Evolutionary conservation across 2,113 vertebrate genomes (phyloP), one percentile per base, ranked within the genome.

Genomic region (Tauraco erythrolophus): DNA sequence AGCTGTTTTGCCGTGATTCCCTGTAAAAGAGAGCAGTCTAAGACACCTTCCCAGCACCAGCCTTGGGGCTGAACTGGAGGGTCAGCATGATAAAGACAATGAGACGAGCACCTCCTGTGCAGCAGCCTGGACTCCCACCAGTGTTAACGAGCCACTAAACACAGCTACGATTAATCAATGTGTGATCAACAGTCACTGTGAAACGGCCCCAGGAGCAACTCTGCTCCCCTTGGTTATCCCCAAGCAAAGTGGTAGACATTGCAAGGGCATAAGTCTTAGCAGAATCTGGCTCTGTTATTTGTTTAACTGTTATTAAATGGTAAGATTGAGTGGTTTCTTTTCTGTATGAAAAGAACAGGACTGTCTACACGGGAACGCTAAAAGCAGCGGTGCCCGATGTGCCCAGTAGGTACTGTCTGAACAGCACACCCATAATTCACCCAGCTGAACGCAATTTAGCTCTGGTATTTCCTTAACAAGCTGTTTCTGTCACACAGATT

Each of bases 1-100:
- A 6, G 37, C 27, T 65, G 4, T 2, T 50, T 19, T 2, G 5
- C 19, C 6, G 3, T 0, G 1, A 6, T 1, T 41, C 11, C 58
- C 4, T 5, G 1, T 4, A n/a, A 3, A 4, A 7, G 35, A 39
- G 6, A 14, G 9, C 25, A 60, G 1, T 31, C 33, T 4, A 3
- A 23, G 2, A 3, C 23, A 19, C 0, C 15, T 9, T 8, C 31
- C 4, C 28, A 14, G 14, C 41, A 35, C 24, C 23, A 41, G 28
- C 24, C 14, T 7, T 22, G 6, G 11, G 13, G n/a, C 16, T n/a
- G 10, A 19, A 1, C 22, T 23, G 33, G 31, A 41, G 28, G 72
- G 51, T 18, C 27, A 21, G 39, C 2, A 0, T 10, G 39, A 24
- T 8, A n/a, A n/a, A 45, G 83, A 12, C 58, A 19, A 7, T 0